Base-by-base conservation (phyloP, 2,797 vertebrate species). In the Pantherophis alleghaniensis region DNA sequence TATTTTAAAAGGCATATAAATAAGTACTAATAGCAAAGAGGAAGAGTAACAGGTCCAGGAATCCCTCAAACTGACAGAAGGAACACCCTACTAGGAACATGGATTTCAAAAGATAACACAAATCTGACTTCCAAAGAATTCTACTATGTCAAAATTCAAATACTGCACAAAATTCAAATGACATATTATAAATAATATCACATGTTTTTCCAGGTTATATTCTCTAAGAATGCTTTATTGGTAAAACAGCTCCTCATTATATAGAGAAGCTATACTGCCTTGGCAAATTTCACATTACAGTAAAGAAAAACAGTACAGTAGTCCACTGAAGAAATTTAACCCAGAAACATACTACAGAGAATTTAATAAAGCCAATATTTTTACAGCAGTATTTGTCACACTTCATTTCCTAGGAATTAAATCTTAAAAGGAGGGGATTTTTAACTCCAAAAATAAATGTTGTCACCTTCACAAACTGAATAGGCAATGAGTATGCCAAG, bases 361-460 rank as follows among this genome's bases (percentile, higher is more conserved):
- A 69, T 74, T 57, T 88, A 32, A 61, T 92, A 88, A 22, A 92
- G 6, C 32, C 16, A 16, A 79, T 2, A 42, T 94, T 88, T 56
- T 92, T 93, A 28, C 24, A 37, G 53, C 60, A 89, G 26, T 59
- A 83, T 88, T 89, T 87, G 16, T 92, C 91, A 57, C 20, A 55
- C 37, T 91, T 56, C 32, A 32, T n/a, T 18, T 86, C 11, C 20
- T 94, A 89, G 10, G 3, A 93, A 92, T 32, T 13, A 1, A 53
- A 60, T 66, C 89, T 13, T 26, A 89, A 94, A 92, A 87, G 18
- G 90, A 93, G 24, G 9, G 42, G 93, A 16, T 93, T 74, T 91
- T 92, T 74, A 92, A 74, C 94, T 95, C 95, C 96, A 96, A 97
- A 97, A 97, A 97, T 96, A 97, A 92, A 92, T 90, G 93, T 92